Base-by-base conservation (phyloP, 2,888 invertebrate genomes). In the Chrysolina oricalcia region DNA sequence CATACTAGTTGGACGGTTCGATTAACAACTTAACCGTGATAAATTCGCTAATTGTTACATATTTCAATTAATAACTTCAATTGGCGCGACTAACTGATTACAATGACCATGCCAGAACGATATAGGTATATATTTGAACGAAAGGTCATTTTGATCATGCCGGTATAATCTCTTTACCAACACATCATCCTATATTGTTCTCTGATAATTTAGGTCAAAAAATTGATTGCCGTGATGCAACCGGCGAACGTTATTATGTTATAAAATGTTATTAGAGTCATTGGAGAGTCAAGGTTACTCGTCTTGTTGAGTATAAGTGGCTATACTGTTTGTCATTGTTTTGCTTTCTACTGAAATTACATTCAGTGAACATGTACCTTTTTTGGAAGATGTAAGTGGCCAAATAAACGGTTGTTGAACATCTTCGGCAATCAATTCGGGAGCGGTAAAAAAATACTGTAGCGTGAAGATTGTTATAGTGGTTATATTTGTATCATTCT, bases 161-260 rank as follows among this genome's bases (percentile, higher is more conserved):
- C 27, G 13, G 27, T 10, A 17, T 13, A 35, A 27, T 59, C 35
- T 27, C 59, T 59, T 27, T 50, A 17, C 50, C 27, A 59, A 59
- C n/a, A 17, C 27, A n/a, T 66, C 46, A 66, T 43, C 67, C n/a
- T 35, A 67, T 50, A 67, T 35, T 50, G 67, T 67, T 67, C 67
- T 67, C 50, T 5, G 43, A 35, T 19, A 10, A 67, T 48, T 50
- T 50, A 67, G 67, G 67, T 67, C 35, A 50, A 67, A 67, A 67
- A 67, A 67, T 67, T 67, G 67, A 67, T 67, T 50, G 23, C 15
- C 10, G 67, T 67, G 67, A 67, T 67, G 67, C 27, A 48, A 67
- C 59, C 59, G 27, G 15, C 59, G n/a, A 59, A n/a, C 59, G 59
- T 35, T 59, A 46, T 15, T 46, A 23, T n/a, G n/a, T 59, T 59